Evolutionary conservation across 2,113 vertebrate species (phyloP), one percentile per base, ranked within the genome.

Genomic region (Conger conger): DNA sequence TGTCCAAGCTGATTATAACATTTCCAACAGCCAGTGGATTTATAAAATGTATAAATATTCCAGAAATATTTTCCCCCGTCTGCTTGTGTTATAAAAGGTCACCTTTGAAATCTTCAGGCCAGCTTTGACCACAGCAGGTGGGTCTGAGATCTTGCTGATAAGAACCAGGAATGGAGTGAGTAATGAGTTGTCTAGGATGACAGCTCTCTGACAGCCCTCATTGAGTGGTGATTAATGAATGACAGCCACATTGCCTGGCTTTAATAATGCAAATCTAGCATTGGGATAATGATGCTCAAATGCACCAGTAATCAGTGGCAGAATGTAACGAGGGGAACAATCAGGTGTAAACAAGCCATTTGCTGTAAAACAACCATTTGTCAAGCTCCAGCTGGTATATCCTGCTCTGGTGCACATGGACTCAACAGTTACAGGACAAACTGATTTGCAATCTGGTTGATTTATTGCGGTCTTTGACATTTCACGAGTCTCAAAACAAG

Each of bases 141-240:
- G 91, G 92, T 92, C 90, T 95, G 92, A 95, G 94, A 96, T 96
- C 90, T 93, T 92, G 92, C 93, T 92, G 94, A 94, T 93, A 94
- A 89, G 89, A 93, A 93, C 91, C 92, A 91, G 92, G 91, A 91
- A 90, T 88, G 93, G 85, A 85, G 87, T 6, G 86, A 95, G 93
- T 93, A 95, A 93, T 93, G 92, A 92, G 94, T 94, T 94, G 95
- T 96, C 94, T 95, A 93, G 94, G 93, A 88, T 88, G 89, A 94
- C 92, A 93, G 94, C 92, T 92, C 88, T 91, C 93, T 94, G 93
- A 96, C 96, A 96, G 94, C 91, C 88, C 89, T 95, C 92, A 92
- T 91, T 93, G 94, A 93, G 83, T 90, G 88, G 91, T 96, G 94
- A 96, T 97, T 97, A 97, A 96, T 95, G 94, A 96, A 93, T 94